Evolutionary conservation across 2,113 vertebrate species (phyloP).

Genomic region (Passer domesticus): DNA sequence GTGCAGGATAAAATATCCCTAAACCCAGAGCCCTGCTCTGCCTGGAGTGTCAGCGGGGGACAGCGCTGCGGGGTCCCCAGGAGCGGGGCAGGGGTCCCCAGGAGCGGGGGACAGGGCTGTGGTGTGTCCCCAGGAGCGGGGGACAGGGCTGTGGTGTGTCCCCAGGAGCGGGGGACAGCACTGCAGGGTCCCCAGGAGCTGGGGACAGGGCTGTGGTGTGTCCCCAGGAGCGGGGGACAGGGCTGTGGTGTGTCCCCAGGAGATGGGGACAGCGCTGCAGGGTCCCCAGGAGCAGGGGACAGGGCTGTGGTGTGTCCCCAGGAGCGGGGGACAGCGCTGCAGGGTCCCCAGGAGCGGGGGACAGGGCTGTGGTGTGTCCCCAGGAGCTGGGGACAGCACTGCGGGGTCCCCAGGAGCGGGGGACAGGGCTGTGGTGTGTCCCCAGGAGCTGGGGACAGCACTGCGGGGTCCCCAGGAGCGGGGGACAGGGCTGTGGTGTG

Average conservation of each 20-base stretch:
- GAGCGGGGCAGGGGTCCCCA: background rate
- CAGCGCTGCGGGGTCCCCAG: no score
- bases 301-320: no score
- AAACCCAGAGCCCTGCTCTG: accelerated
- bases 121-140: background rate
- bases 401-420: background rate
- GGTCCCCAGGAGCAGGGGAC: background rate
- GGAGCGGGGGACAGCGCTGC: no score
- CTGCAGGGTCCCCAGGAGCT: background rate
- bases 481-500: no score
- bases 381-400: background rate
- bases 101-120: background rate
- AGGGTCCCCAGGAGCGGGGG: no score
- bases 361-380: background rate
- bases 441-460: no score
- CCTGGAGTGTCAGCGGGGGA: background rate
- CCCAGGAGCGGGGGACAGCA: no score
- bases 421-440: no score
- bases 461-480: no score
- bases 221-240: no score
- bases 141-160: no score
- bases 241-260: background rate
- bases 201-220: no score
- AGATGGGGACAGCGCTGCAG: background rate
- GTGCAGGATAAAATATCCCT: background rate